Percentiles rank a stretch among this genome's conserved stretches.
phyloP scores from a whole-genome alignment of 2,888 invertebrate species.

The Mylabris sibirica region DNA sequence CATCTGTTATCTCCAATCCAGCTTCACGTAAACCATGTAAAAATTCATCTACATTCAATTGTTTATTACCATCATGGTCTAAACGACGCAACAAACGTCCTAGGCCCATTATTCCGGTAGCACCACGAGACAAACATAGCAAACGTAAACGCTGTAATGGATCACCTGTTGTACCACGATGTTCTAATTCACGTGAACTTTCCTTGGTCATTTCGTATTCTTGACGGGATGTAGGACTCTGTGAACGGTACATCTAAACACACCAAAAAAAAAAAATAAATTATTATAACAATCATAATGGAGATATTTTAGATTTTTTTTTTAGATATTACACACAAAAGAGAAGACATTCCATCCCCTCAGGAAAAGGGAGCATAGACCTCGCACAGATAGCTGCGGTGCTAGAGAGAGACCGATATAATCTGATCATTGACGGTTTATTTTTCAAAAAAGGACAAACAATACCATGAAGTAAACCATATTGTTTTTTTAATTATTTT shows the following conservation, averaged over 20 bases:
- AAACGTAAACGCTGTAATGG: slow-evolving; percentile 84
- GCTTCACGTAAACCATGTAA: slow-evolving; percentile 78
- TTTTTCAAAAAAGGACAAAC: no score
- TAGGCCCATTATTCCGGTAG: slow-evolving; percentile 86
- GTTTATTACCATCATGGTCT: slow-evolving; percentile 90
- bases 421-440: no score
- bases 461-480: no score
- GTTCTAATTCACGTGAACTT: slow-evolving; percentile 72
- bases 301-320: no score
- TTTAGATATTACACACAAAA: no score
- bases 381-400: no score
- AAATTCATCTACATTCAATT: slow-evolving; percentile 83
- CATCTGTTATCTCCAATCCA: slow-evolving; percentile 73
- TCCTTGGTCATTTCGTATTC: slow-evolving; percentile 82
- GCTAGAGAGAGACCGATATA: no score
- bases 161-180: slow-evolving; percentile 68
- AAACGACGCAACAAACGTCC: slow-evolving; percentile 89
- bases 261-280: slow-evolving; percentile 10
- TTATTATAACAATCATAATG: no score
- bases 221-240: slow-evolving; percentile 77
- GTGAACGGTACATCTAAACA: slow-evolving; percentile 64
- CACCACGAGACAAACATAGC: slow-evolving; percentile 84
- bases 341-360: no score
- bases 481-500: no score
- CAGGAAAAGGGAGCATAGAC: no score